Base-by-base conservation (phyloP, 1,140 invertebrate species). In the Caenorhabditis latens region DNA sequence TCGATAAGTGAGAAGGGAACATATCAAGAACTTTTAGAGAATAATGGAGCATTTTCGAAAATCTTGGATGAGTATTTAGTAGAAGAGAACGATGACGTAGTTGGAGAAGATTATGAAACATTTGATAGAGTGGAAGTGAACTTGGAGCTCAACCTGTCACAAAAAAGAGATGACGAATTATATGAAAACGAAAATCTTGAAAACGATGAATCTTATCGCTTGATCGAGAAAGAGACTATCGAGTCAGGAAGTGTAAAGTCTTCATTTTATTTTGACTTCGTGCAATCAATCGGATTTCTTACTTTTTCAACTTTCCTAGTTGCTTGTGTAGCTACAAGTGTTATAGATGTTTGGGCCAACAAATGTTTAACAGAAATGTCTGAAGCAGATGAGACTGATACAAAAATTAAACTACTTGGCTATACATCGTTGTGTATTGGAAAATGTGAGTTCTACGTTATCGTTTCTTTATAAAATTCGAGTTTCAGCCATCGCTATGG, bases 211-310 rank as follows among this genome's bases (percentile, higher is more conserved):
- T 32, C 32, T 32, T 32, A 32, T 2, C 86, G 88, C 75, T 32
- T 89, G 0, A 89, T 89, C 43, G 88, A 92, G 84, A 91, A 90
- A 82, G 91, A 92, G 50, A 67, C 40, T 21, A 84, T 92, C n/a
- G 89, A 91, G 83, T 92, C 92, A 32, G 91, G 91, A 84, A 89
- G 86, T 57, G 89, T 89, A 9, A 50, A 61, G 24, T 50, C 46
- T 21, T 24, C 24, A 63, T 91, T 94, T 1, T 93, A 93, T 87
- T 53, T 88, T 40, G 88, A 90, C 13, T 93, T 94, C 75, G 87
- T 94, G 32, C 85, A 85, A 55, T 89, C 93, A 19, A 90, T 93
- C 85, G 93, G 93, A 19, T 88, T 85, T 21, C 61, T 55, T 40
- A 84, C 88, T 32, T 88, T 82, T 48, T 40, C 90, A 4, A 16